Conservation (phyloP, 2,888 invertebrate genomes). For the Corythucha ciliata region DNA sequence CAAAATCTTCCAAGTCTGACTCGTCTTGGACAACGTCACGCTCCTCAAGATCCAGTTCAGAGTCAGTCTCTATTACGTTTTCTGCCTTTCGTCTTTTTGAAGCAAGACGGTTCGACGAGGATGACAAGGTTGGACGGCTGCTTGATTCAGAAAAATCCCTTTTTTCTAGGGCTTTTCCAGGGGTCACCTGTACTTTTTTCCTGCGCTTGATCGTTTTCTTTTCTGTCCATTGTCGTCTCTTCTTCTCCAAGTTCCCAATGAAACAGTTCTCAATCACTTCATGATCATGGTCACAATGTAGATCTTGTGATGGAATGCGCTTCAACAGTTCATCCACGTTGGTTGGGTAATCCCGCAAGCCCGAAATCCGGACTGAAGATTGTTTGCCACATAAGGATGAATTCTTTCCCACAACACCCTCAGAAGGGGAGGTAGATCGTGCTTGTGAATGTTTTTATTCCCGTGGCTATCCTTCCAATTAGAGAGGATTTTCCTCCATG, state of each 20-base stretch:
- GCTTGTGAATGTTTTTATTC: constrained; percentile 24
- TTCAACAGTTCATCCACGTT: constrained; percentile 21
- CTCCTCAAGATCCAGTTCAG: background rate
- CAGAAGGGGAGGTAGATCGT: constrained; percentile 26
- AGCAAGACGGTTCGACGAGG: too few relatives aligned
- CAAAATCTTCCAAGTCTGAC: constrained; percentile 8
- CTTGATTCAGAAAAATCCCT: constrained; percentile 16
- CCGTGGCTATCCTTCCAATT: constrained; percentile 29
- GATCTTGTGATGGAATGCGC: constrained; percentile 8
- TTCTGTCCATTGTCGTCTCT: constrained; percentile 17
- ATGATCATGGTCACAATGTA: constrained; percentile 13
- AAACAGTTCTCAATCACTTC: constrained; percentile 16
- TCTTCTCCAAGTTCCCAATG: constrained; percentile 21
- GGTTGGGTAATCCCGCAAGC: constrained; percentile 25
- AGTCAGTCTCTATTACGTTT: constrained; percentile 3
- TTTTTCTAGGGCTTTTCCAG: constrained; percentile 18
- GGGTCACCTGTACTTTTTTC: constrained; percentile 22
- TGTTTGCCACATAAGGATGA: constrained; percentile 10
- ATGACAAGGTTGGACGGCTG: background rate
- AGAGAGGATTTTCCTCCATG: constrained; percentile 32
- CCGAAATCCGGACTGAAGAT: constrained; percentile 26
- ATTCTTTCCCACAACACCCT: constrained; percentile 22
- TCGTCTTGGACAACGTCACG: constrained; percentile 12
- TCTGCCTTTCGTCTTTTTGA: constrained; percentile 8
- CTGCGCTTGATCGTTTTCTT: constrained; percentile 17